Conservation (phyloP, 2,113 vertebrate genomes). For the Brachyistius frenatus region DNA sequence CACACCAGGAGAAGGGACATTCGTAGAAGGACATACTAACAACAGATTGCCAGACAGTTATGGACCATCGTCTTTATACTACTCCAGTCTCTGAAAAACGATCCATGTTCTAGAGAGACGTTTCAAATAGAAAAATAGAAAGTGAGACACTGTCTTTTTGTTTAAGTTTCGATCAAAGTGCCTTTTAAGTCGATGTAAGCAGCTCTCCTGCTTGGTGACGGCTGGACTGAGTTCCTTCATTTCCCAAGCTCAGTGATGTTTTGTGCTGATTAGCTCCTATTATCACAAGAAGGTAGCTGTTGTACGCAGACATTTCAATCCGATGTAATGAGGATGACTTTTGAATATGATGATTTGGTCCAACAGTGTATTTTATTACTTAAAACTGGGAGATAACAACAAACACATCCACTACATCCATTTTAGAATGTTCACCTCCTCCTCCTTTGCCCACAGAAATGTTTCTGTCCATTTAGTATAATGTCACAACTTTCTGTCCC, state of each 20-base stretch:
- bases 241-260: slow-evolving; percentile 19
- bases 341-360: no score
- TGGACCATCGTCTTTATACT: slow-evolving; percentile 75
- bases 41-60: slow-evolving; percentile 56
- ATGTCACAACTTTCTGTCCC: no score
- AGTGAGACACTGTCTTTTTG: slow-evolving; percentile 62
- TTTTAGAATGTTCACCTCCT: no score
- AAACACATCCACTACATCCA: no score
- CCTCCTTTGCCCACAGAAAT: no score
- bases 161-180: slow-evolving; percentile 64
- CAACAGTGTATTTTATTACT: no score
- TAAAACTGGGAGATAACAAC: no score
- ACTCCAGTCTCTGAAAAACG: slow-evolving; percentile 73
- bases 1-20: slow-evolving; percentile 45
- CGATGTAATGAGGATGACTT: slow-evolving; percentile 7
- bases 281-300: slow-evolving; percentile 25
- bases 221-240: slow-evolving; percentile 34
- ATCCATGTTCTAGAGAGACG: slow-evolving; percentile 75
- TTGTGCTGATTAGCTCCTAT: slow-evolving; percentile 36
- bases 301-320: slow-evolving; percentile 29
- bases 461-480: no score
- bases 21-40: slow-evolving; percentile 57
- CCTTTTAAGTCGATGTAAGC: slow-evolving; percentile 32
- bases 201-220: slow-evolving; percentile 25
- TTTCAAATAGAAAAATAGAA: slow-evolving; percentile 57